Evolutionary conservation across 2,888 invertebrate genomes (phyloP).

Genomic region (Drosophila trichaetosa): DNA sequence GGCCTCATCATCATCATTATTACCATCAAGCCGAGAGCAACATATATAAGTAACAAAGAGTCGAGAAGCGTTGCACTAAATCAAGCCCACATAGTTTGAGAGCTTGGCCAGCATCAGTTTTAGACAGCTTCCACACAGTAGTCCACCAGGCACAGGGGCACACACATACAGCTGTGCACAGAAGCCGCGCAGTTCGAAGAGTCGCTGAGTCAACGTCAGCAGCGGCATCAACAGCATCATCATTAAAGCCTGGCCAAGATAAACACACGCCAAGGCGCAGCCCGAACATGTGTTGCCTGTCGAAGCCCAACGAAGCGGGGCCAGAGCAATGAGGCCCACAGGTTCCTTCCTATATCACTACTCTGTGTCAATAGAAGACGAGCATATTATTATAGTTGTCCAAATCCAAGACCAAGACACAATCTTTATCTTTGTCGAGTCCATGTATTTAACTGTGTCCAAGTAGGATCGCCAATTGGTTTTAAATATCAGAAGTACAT

Average conservation of each 20-base stretch:
- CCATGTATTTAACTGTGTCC: neutral
- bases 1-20: constrained; percentile 41
- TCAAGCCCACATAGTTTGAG: constrained; percentile 69
- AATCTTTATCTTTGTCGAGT: neutral
- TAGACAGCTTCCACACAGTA: constrained; percentile 72
- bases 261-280: constrained; percentile 73
- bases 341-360: constrained; percentile 44
- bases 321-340: constrained; percentile 44
- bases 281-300: constrained; percentile 72
- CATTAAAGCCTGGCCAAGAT: constrained; percentile 70
- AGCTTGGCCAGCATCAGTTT: constrained; percentile 55
- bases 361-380: constrained; percentile 11
- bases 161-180: constrained; percentile 8
- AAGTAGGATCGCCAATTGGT: neutral
- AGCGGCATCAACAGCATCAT: constrained; percentile 57
- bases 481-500: neutral
- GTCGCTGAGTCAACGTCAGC: constrained; percentile 56
- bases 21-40: constrained; percentile 26
- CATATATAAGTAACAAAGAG: constrained; percentile 43
- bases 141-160: constrained; percentile 30
- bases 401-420: neutral
- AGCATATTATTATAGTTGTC: neutral
- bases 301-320: constrained; percentile 43
- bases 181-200: constrained; percentile 40
- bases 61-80: constrained; percentile 65